Base-by-base conservation (phyloP, 2,797 vertebrate species). In the Lindbergichthys nudifrons region DNA sequence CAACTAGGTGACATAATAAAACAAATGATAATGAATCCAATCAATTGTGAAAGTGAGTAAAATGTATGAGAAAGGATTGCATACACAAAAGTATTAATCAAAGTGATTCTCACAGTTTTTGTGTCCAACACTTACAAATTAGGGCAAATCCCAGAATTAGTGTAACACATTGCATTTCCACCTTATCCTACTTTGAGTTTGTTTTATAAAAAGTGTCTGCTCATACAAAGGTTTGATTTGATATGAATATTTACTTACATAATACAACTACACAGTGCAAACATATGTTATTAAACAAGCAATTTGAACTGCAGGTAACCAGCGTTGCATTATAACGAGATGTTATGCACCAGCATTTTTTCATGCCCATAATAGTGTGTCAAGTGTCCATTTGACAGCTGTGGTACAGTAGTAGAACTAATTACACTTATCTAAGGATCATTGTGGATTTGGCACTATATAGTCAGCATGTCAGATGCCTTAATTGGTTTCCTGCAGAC, bases 291-390 rank as follows among this genome's bases (percentile, higher is more conserved):
- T n/a, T 45, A n/a, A 63, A 19, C 12, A 19, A 54, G 7, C 4
- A 30, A 46, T 61, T 48, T 52, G 58, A 56, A 54, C 64, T 19
- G 65, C 50, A 26, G 43, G 8, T 47, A 21, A 59, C 62, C 8
- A 56, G 26, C 26, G 77, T 36, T 56, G 45, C 15, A 42, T 63
- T 65, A 18, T 48, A 19, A 61, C 3, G 47, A 19, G 1, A 16
- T 15, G 43, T 14, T 18, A 3, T 21, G 68, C 26, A 8, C 52
- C 41, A 23, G 60, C 23, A 63, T 30, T 51, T 67, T 59, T 53
- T 5, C 64, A 3, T 43, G 2, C 6, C 32, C 8, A 36, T 36
- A 36, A 36, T 36, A 36, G 32, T 36, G 26, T 26, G 26, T 4
- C 26, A 26, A 36, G 8, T 65, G 47, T 65, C 23, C 19, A 3